phyloP scores from a whole-genome alignment of 2,797 vertebrate species.

The Syngnathus acus region DNA sequence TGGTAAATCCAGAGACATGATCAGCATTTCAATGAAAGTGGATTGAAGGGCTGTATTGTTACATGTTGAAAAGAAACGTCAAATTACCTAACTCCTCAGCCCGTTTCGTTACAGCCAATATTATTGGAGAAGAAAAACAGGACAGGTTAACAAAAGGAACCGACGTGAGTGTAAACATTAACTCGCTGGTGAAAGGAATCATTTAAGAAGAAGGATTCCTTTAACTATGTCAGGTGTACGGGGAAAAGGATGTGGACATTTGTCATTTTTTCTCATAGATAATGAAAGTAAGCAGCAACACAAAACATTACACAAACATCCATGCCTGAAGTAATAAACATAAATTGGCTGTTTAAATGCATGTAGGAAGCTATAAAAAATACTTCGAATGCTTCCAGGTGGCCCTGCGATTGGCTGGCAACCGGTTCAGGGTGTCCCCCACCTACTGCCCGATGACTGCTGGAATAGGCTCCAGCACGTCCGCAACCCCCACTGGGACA shows the following conservation, averaged over 20 bases:
- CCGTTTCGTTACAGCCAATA: neutral
- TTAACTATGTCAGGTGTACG: neutral
- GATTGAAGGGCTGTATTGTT: neutral
- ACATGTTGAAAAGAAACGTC: neutral
- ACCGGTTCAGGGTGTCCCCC: too few species aligned
- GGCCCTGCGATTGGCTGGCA: neutral
- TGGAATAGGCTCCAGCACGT: too few species aligned
- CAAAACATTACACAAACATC: neutral
- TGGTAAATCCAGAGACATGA: neutral
- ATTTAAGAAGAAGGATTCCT: neutral
- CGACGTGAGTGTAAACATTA: neutral
- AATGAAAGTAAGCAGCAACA: neutral
- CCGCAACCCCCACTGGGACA: too few species aligned
- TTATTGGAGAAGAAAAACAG: neutral
- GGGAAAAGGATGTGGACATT: neutral
- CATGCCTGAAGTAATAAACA: neutral
- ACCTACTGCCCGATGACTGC: too few species aligned
- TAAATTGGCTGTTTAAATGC: neutral
- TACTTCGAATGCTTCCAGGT: neutral
- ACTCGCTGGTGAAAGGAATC: neutral
- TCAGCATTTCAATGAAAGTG: neutral
- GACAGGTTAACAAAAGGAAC: neutral
- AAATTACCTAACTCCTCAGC: neutral
- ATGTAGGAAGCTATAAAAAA: neutral
- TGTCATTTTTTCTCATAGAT: neutral